These are phyloP conservation scores for Acrocera orbiculus DNA, from an alignment of 2,888 invertebrate species.

Conservation along the genomic window DNA sequence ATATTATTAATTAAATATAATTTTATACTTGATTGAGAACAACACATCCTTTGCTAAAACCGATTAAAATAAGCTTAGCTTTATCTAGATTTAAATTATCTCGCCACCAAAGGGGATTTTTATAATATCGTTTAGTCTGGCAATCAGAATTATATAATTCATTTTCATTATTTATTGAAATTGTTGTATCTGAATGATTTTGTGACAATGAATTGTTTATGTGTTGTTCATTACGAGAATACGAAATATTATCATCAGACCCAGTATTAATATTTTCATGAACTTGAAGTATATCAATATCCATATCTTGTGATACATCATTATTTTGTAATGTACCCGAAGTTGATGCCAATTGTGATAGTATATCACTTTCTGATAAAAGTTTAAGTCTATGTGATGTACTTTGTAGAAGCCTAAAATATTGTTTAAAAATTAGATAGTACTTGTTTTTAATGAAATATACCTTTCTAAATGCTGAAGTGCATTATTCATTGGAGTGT, in stretches of 20 bases:
- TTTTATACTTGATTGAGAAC: constrained; percentile 57
- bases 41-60: constrained; percentile 87
- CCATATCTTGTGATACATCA: constrained; percentile 32
- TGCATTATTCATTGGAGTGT: constrained; percentile 53
- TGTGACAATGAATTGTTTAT: constrained; percentile 7
- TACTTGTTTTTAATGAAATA: not conserved
- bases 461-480: constrained; percentile 54
- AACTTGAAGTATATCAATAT: constrained; percentile 40
- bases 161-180: constrained; percentile 8
- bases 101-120: constrained; percentile 41
- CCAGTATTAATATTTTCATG: constrained; percentile 30
- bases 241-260: constrained; percentile 24
- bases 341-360: constrained; percentile 30
- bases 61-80: constrained; percentile 46
- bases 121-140: constrained; percentile 6
- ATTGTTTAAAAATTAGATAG: not conserved
- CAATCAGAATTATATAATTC: constrained; percentile 4
- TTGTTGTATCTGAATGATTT: constrained; percentile 3
- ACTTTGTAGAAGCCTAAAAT: constrained; percentile 36
- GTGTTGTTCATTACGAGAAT: constrained; percentile 14
- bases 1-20: too few relatives aligned
- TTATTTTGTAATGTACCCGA: constrained; percentile 18
- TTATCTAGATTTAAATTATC: constrained; percentile 39
- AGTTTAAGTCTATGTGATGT: constrained; percentile 38
- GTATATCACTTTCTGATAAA: constrained; percentile 38